Conservation (phyloP, 2,888 invertebrate species). For the Allolobophora icterica region DNA sequence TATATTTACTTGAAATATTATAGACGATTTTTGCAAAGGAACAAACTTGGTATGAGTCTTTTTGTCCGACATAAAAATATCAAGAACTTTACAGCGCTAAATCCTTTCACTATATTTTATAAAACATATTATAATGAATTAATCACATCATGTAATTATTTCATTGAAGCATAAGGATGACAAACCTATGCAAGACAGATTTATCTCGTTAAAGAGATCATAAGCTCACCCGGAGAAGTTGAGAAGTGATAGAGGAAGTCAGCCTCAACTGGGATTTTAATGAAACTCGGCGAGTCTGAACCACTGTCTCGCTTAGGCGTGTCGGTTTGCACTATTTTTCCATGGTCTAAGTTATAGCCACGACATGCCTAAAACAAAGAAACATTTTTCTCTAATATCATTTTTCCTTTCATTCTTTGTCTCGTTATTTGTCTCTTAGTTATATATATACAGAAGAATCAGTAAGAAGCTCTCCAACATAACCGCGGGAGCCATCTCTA, state of each 20-base stretch:
- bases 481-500: no score
- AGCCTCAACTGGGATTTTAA: not conserved
- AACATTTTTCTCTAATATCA: not conserved
- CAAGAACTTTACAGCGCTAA: no score
- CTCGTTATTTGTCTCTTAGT: not conserved
- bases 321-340: not conserved
- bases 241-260: slow-evolving; percentile 28
- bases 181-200: no score
- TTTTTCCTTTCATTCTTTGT: not conserved
- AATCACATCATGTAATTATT: not conserved
- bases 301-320: not conserved
- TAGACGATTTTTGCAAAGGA: no score
- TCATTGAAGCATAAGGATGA: not conserved
- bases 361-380: slow-evolving; percentile 20
- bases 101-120: no score
- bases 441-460: not conserved
- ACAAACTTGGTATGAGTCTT: no score
- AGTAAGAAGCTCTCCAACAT: not conserved
- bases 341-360: not conserved
- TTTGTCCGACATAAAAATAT: no score
- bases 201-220: no score
- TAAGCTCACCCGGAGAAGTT: not conserved
- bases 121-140: not conserved
- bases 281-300: not conserved
- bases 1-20: no score